phyloP scores from a whole-genome alignment of 2,113 vertebrate genomes.

The Scalopus aquaticus region DNA sequence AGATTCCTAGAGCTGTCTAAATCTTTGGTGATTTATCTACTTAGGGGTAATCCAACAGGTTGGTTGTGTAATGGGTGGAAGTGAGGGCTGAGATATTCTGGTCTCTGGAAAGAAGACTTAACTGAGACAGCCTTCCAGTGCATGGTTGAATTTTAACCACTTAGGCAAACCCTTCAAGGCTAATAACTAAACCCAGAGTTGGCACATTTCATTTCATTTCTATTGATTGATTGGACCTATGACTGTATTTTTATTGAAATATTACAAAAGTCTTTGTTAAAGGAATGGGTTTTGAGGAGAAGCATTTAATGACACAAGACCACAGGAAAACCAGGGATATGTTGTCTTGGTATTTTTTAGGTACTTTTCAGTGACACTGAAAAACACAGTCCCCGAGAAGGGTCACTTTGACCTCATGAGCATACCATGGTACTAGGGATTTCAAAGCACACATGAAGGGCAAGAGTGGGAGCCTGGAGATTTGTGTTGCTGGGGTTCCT shows the following conservation, averaged over 20 bases:
- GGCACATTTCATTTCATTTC: neutral
- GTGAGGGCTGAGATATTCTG: neutral
- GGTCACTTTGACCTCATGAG: neutral
- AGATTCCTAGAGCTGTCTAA: neutral
- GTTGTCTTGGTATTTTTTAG: neutral
- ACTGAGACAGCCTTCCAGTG: neutral
- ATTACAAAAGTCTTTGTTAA: neutral
- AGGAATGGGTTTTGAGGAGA: neutral
- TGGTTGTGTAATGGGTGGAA: neutral
- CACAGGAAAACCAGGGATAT: neutral
- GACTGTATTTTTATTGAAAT: neutral
- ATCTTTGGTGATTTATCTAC: neutral
- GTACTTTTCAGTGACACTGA: neutral
- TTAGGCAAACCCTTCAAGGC: neutral
- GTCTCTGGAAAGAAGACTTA: neutral
- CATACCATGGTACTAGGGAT: neutral
- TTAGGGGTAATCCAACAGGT: accelerated
- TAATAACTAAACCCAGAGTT: neutral
- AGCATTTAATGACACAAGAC: neutral
- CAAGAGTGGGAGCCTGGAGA: neutral
- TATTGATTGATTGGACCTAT: neutral
- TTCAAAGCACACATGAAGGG: neutral
- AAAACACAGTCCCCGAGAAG: neutral
- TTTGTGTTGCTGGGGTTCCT: neutral
- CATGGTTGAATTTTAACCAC: neutral